A percentile compares a stretch with the other conserved stretches of the same genome.
phyloP scores from a whole-genome alignment of 1,140 invertebrate species.

The Manduca sexta region DNA sequence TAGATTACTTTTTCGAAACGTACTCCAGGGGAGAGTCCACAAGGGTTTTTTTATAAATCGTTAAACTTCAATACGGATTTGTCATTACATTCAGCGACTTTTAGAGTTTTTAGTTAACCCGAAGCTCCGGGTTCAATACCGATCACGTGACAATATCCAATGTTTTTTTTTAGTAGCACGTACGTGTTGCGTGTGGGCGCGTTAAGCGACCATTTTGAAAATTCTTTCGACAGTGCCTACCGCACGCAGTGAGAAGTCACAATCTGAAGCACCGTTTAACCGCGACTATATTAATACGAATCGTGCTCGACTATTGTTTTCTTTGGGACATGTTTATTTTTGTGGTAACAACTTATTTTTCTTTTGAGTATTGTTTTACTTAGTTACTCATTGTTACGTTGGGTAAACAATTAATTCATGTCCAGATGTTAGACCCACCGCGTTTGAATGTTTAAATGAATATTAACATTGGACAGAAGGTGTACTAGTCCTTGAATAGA shows the following conservation, averaged over 20 bases:
- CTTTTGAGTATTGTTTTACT: slow-evolving; percentile 41
- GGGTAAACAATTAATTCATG: neutral
- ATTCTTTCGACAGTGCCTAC: slow-evolving; percentile 46
- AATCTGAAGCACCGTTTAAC: slow-evolving; percentile 51
- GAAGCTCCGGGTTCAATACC: slow-evolving; percentile 25
- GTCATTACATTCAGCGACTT: slow-evolving; percentile 25
- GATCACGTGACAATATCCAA: slow-evolving; percentile 43
- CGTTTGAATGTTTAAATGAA: too few relatives aligned
- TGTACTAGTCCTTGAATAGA: too few relatives aligned
- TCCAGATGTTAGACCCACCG: neutral
- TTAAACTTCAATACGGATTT: slow-evolving; percentile 31
- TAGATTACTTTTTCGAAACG: slow-evolving; percentile 70
- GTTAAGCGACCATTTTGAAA: slow-evolving; percentile 41
- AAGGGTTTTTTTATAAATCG: slow-evolving; percentile 41
- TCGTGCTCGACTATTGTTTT: slow-evolving; percentile 49
- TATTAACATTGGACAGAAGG: too few relatives aligned
- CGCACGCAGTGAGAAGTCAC: slow-evolving; percentile 46
- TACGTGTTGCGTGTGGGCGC: slow-evolving; percentile 51
- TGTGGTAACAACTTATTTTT: slow-evolving; percentile 37
- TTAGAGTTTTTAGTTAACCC: slow-evolving; percentile 11
- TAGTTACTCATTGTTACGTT: slow-evolving; percentile 18
- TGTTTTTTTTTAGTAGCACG: slow-evolving; percentile 40
- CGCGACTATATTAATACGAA: slow-evolving; percentile 47
- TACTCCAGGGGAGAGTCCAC: slow-evolving; percentile 44
- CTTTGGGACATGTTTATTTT: slow-evolving; percentile 54